These are phyloP conservation scores for Calliphora vicina DNA, from an alignment of 1,140 invertebrate genomes.

Conservation along the genomic window DNA sequence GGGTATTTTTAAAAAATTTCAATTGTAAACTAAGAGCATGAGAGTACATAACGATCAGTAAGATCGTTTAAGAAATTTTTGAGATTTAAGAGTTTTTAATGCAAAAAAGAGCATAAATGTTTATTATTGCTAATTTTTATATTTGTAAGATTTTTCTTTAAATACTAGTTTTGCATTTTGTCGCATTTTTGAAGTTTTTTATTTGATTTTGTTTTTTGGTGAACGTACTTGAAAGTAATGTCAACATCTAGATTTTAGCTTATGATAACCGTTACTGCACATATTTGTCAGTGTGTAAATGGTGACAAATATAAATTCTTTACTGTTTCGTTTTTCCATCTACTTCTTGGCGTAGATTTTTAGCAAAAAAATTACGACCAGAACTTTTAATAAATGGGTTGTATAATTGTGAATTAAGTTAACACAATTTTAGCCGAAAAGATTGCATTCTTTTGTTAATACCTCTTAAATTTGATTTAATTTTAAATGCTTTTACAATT, in stretches of 20 bases:
- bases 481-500: too few relatives aligned
- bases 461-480: too few relatives aligned
- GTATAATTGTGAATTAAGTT: too few relatives aligned
- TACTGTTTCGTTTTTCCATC: background rate
- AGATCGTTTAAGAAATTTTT: too few relatives aligned
- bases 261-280: background rate
- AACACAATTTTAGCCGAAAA: too few relatives aligned
- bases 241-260: background rate
- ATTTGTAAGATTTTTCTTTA: background rate
- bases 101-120: too few relatives aligned
- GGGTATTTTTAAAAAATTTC: background rate
- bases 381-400: background rate
- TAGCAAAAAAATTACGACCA: background rate
- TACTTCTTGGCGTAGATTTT: background rate
- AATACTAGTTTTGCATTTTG: background rate
- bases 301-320: background rate
- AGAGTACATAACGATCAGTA: too few relatives aligned
- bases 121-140: too few relatives aligned
- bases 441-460: too few relatives aligned
- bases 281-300: background rate
- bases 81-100: background rate
- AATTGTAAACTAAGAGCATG: background rate
- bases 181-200: background rate
- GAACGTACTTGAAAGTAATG: background rate
- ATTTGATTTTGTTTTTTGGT: background rate